phyloP scores from a whole-genome alignment of 2,888 invertebrate species.

The Mimas tiliae region DNA sequence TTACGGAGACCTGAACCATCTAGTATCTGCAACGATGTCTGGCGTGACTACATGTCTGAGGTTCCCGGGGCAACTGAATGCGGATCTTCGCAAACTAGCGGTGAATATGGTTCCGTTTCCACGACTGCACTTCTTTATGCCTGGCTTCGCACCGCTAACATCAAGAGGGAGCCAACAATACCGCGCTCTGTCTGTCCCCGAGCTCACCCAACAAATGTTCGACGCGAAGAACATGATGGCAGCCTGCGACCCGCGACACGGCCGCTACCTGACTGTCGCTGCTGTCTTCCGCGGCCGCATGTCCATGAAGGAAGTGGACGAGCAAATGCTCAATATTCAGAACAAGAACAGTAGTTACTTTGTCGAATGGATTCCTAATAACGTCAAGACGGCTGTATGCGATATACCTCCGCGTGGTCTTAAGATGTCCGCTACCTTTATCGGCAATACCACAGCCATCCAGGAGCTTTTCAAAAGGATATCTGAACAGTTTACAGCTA shows the following conservation, averaged over 20 bases:
- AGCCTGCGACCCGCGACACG: constrained; percentile 95
- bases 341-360: constrained; percentile 91
- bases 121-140: constrained; percentile 83
- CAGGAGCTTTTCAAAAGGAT: constrained; percentile 95
- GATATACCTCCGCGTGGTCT: constrained; percentile 90
- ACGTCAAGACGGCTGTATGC: constrained; percentile 92
- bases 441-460: constrained; percentile 94
- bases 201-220: constrained; percentile 95
- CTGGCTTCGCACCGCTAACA: constrained; percentile 87
- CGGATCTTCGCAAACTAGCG: constrained; percentile 87
- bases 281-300: constrained; percentile 95
- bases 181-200: constrained; percentile 93
- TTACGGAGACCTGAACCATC: constrained; percentile 89
- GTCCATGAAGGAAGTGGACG: constrained; percentile 97
- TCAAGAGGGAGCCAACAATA: constrained; percentile 95
- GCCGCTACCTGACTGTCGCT: constrained; percentile 94
- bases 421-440: constrained; percentile 94
- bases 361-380: constrained; percentile 93
- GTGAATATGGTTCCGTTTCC: constrained; percentile 90
- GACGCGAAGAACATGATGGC: constrained; percentile 99
- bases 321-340: constrained; percentile 91
- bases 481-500: constrained; percentile 93
- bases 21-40: constrained; percentile 75
- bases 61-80: constrained; percentile 84
- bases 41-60: constrained; percentile 75